A percentile compares a stretch with the other conserved stretches of the same genome.
These are phyloP conservation scores for Microtus ochrogaster DNA, from an alignment of 2,113 vertebrate species.

Conservation along the genomic window DNA sequence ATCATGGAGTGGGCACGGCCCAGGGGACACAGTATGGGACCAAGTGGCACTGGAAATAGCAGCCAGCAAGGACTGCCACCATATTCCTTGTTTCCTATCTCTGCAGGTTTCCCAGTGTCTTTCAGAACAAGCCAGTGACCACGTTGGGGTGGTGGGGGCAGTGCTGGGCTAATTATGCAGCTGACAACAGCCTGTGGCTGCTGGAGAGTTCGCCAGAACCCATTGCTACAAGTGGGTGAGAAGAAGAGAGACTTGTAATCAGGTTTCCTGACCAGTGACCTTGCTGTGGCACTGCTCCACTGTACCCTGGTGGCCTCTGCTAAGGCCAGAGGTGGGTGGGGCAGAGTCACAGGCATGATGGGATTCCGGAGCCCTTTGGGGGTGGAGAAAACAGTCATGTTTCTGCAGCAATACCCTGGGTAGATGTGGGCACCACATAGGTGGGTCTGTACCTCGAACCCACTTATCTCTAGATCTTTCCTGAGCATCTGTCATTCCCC, in stretches of 20 bases:
- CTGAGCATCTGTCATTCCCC: background rate
- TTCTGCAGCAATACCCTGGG: background rate
- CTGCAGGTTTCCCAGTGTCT: background rate
- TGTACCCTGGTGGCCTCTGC: background rate
- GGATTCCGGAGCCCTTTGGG: background rate
- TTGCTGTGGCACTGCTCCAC: rapidly evolving
- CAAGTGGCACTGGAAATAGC: background rate
- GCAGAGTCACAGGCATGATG: too few relatives aligned
- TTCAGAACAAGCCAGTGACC: background rate
- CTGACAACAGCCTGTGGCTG: background rate
- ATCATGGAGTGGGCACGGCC: rapidly evolving
- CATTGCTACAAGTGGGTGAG: background rate
- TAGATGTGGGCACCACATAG: background rate
- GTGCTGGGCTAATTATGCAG: background rate
- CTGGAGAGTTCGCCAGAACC: background rate
- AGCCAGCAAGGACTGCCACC: rapidly evolving
- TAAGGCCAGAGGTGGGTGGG: rapidly evolving
- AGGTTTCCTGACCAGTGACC: background rate
- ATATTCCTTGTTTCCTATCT: background rate
- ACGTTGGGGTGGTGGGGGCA: background rate
- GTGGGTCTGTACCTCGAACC: too few relatives aligned
- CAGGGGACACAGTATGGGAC: background rate
- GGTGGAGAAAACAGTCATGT: background rate
- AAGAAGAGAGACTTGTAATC: background rate
- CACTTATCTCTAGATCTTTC: background rate